Evolutionary conservation across 2,113 vertebrate species (phyloP).

Genomic region (Osmerus eperlanus): DNA sequence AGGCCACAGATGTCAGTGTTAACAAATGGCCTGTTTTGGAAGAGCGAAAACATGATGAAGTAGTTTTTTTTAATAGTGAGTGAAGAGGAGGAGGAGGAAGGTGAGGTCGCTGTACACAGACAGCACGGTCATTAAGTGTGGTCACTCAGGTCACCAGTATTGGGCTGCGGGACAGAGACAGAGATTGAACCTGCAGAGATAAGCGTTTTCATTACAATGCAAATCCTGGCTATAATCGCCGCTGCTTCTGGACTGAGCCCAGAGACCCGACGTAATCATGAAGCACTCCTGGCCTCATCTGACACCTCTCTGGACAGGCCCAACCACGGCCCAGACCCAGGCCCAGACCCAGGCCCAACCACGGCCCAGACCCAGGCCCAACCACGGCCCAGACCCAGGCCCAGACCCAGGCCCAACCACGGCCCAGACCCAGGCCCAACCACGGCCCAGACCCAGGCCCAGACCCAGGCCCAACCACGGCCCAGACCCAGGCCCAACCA

Average conservation of each 20-base stretch:
- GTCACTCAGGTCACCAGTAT: conserved; percentile 10
- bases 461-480: no score
- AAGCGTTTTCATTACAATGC: conserved; percentile 61
- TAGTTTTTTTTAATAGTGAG: no score
- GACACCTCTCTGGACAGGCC: no score
- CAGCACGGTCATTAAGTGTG: conserved; percentile 1
- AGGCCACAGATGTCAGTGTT: no score
- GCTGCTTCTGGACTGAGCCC: conserved; percentile 51
- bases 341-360: background rate
- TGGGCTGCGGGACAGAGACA: background rate
- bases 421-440: background rate
- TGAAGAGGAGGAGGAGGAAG: no score
- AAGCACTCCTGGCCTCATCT: conserved; percentile 27
- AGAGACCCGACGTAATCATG: conserved; percentile 58
- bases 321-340: background rate
- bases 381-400: no score
- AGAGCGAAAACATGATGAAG: no score
- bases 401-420: no score
- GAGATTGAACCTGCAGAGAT: conserved; percentile 61
- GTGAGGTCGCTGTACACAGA: background rate
- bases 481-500: no score
- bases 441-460: no score
- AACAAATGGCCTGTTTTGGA: no score
- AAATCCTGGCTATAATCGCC: conserved; percentile 64
- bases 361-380: background rate